Percentiles rank a stretch among this genome's conserved stretches.
Evolutionary conservation across 2,797 vertebrate genomes (phyloP).

Genomic region (Sibirionetta formosa): DNA sequence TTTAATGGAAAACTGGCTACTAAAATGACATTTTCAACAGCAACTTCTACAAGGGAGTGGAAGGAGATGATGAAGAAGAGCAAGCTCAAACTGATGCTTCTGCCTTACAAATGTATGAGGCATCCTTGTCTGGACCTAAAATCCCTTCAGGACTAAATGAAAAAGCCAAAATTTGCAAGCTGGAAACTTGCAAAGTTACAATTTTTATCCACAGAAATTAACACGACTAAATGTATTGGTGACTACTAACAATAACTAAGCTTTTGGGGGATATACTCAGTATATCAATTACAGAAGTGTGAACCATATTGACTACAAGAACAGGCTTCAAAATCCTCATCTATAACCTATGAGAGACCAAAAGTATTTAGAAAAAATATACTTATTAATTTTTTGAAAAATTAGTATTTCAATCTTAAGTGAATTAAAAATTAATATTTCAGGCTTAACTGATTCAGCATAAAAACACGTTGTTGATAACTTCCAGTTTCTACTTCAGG

Average conservation of each 20-base stretch:
- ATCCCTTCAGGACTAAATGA: neutral
- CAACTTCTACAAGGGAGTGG: neutral
- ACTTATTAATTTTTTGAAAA: neutral
- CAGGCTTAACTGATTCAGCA: neutral
- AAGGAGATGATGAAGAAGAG: neutral
- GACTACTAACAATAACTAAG: neutral
- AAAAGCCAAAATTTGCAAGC: neutral
- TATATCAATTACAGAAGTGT: neutral
- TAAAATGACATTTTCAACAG: neutral
- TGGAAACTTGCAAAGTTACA: neutral
- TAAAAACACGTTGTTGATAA: neutral
- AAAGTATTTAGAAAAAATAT: neutral
- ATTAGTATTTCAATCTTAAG: neutral
- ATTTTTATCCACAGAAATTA: neutral
- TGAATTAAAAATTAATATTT: neutral
- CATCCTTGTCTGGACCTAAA: neutral
- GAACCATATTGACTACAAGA: neutral
- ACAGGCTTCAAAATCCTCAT: neutral
- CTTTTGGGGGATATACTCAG: neutral
- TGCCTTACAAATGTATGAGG: neutral
- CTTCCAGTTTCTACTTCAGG: neutral
- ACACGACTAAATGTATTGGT: neutral
- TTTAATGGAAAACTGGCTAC: neutral
- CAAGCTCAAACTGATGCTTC: rapidly evolving
- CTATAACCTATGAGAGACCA: neutral